Evolutionary conservation across 2,113 vertebrate genomes (phyloP), one percentile per base, ranked within the genome.

Genomic region (Xenus cinereus): DNA sequence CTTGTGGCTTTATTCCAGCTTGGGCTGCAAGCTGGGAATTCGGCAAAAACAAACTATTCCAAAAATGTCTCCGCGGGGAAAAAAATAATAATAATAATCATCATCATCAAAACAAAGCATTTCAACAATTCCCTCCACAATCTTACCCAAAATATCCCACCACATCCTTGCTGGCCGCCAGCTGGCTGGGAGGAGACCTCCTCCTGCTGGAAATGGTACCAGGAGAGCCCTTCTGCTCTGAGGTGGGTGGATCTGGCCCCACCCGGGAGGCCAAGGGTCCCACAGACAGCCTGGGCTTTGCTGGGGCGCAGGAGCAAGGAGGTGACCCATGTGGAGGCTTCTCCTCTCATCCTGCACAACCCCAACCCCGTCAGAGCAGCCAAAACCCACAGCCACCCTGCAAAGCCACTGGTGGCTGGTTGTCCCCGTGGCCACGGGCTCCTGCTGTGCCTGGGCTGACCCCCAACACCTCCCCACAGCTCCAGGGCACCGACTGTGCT

Each of bases 31-130:
- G 78, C 93, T 82, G 89, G 96, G 93, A 96, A 96, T 91, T 87
- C 62, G 14, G 89, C 77, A 84, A 54, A 88, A 93, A 64, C 87
- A 95, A 97, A 89, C 88, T 68, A 90, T 93, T 94, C 76, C 33
- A 95, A 89, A 93, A 97, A 96, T 73, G 75, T 66, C 91, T 79
- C 89, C 68, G 87, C 0, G 1, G 91, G 80, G 69, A 33, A 78
- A 94, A 95, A 72, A 64, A 48, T 4, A 71, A 89, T 8, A 68
- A 96, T 50, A 9, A 95, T 71, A 0, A 90, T 84, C 7, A 79
- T 54, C 77, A 76, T 81, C 92, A 87, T 74, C 79, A 92, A 89
- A 96, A 94, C 91, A 96, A 95, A 97, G 84, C 77, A 72, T 96
- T 93, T 95, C 89, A 87, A 95, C 84, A 93, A 89, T 85, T 95